These are phyloP conservation scores for Diplosoma virens DNA, from an alignment of 23 tunicate species.

Conservation along the genomic window DNA sequence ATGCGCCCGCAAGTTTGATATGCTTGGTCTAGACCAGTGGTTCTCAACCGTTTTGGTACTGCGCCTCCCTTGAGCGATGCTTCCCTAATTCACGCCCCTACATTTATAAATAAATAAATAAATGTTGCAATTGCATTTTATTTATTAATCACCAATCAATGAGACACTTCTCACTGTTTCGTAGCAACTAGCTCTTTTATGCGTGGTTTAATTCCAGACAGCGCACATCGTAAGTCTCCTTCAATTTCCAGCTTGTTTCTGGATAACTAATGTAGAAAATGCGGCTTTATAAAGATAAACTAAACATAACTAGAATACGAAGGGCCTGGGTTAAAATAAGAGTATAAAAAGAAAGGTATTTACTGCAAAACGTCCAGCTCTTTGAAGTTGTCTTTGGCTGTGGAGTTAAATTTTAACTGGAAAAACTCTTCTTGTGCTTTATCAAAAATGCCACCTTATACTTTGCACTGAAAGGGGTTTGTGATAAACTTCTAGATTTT, in stretches of 20 bases:
- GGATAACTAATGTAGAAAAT: conserved; percentile 1
- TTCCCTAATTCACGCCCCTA: no score
- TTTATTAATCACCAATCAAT: not conserved
- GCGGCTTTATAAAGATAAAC: conserved; percentile 29
- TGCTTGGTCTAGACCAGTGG: no score
- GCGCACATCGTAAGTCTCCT: not conserved
- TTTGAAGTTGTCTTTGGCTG: conserved; percentile 8
- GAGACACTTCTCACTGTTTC: not conserved
- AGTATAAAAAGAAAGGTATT: not conserved
- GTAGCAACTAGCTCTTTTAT: conserved; percentile 19
- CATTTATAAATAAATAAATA: no score
- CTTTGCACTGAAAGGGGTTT: no score
- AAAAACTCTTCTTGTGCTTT: not conserved
- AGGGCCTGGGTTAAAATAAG: conserved; percentile 23
- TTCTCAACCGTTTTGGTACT: no score
- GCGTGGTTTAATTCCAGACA: not conserved
- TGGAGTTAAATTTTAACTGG: not conserved
- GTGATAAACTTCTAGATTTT: not conserved
- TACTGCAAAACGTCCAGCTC: not conserved
- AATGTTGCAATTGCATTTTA: no score
- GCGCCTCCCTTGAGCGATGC: no score
- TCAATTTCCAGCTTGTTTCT: no score
- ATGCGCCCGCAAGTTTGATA: no score
- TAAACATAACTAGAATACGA: not conserved
- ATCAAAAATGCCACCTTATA: no score